phyloP scores from a whole-genome alignment of 2,113 vertebrate species.

The Pseudorhombus dupliciocellatus region DNA sequence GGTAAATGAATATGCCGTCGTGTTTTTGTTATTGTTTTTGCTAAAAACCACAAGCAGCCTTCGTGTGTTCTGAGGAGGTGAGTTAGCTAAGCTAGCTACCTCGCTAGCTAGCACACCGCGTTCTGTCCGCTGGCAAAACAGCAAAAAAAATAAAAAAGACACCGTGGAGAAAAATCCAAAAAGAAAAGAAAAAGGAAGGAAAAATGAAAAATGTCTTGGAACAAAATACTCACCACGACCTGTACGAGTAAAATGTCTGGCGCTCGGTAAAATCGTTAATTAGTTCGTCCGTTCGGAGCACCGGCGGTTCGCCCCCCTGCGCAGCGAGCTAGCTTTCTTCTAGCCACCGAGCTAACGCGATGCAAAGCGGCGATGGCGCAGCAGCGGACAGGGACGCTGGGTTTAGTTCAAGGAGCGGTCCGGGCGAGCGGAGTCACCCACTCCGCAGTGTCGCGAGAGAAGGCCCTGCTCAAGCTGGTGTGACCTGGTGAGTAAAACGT shows the following conservation, averaged over 20 bases:
- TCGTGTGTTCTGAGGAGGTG: constrained; percentile 8
- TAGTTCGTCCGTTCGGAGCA: constrained; percentile 60
- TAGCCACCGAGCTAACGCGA: constrained; percentile 47
- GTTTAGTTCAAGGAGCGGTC: background rate
- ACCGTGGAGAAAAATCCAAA: constrained; percentile 70
- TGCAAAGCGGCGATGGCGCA: constrained; percentile 47
- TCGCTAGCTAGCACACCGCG: constrained; percentile 52
- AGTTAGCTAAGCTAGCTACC: constrained; percentile 50
- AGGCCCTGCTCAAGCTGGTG: background rate
- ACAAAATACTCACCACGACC: constrained; percentile 83
- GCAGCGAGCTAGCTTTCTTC: constrained; percentile 62
- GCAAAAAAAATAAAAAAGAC: constrained; percentile 39
- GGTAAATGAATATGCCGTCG: constrained; percentile 20
- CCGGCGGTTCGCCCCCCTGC: constrained; percentile 42
- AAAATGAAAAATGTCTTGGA: constrained; percentile 74
- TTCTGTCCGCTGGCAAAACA: constrained; percentile 64
- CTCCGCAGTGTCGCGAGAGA: rapidly evolving
- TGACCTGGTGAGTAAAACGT: rapidly evolving
- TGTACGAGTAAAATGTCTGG: constrained; percentile 77
- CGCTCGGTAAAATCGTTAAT: constrained; percentile 69
- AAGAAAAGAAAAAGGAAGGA: constrained; percentile 74
- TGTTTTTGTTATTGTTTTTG: constrained; percentile 9
- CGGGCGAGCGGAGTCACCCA: background rate
- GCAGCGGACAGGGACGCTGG: background rate
- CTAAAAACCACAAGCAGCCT: constrained; percentile 51